phyloP scores from a whole-genome alignment of 2,113 vertebrate species.

The Agapornis roseicollis region DNA sequence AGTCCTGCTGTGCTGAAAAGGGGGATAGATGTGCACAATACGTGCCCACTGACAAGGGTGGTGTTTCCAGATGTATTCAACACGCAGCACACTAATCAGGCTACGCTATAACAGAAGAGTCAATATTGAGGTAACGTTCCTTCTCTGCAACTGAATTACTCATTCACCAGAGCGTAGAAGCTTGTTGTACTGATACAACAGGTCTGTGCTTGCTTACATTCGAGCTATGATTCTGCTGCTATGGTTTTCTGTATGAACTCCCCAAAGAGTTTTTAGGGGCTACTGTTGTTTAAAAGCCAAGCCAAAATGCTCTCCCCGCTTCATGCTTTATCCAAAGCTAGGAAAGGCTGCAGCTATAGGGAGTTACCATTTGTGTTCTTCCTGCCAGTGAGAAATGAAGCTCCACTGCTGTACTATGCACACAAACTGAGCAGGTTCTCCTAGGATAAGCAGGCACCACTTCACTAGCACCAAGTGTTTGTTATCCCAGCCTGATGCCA shows the following conservation, averaged over 20 bases:
- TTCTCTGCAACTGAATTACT: not conserved
- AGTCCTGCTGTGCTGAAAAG: not conserved
- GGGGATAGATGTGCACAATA: not conserved
- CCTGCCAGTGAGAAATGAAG: not conserved
- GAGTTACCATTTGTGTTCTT: not conserved
- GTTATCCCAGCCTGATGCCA: not conserved
- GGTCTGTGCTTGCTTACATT: not conserved
- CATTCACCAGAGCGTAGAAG: not conserved
- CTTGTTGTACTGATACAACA: not conserved
- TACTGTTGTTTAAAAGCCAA: not conserved
- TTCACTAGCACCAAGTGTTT: not conserved
- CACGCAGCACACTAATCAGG: not conserved
- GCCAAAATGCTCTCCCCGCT: accelerated
- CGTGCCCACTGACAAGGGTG: accelerated
- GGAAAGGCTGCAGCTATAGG: not conserved
- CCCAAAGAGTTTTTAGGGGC: not conserved
- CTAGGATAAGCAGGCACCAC: too few species aligned
- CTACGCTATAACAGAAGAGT: not conserved
- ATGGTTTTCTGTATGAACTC: not conserved
- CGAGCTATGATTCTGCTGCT: not conserved
- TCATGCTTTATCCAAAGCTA: not conserved
- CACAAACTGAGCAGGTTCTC: not conserved
- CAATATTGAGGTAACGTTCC: not conserved
- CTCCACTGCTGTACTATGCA: not conserved
- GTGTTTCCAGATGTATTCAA: not conserved